Evolutionary conservation across 2,113 vertebrate species (phyloP), one percentile per base, ranked within the genome.

Genomic region (Henicopernis longicauda): DNA sequence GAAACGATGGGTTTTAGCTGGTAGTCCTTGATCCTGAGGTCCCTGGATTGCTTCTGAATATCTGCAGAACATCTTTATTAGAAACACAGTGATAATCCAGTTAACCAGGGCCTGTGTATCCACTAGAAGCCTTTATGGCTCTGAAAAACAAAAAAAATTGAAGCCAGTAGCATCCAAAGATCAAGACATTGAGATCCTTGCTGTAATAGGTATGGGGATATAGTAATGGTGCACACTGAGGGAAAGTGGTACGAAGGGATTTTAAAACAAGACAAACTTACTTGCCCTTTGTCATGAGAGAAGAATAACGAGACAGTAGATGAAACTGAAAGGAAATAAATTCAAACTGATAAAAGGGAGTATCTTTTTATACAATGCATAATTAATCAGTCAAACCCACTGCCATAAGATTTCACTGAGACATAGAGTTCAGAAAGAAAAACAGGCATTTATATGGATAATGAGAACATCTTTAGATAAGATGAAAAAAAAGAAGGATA

Each of bases 261-360:
- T 96, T 94, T 74, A 79, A 94, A 91, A 11, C 31, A 86, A 86
- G 80, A 93, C 82, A 96, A 97, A 93, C 77, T 70, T 73, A 57
- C 63, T 87, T 95, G 49, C 70, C 83, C 81, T 95, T 82, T 94
- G 52, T 79, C 65, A 92, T 76, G 49, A 94, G 77, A 76, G 23
- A 95, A 95, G 65, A 95, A 89, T 79, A 95, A 95, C 2, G 32
- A 87, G 52, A 84, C 58, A 49, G 61, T n/a, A 95, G 70, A 86
- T 76, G 76, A 94, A 96, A 93, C 32, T 74, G 89, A 89, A 87
- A 85, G 36, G 31, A 94, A 96, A 95, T 90, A 95, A 95, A 94
- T 87, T 91, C 77, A 57, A 82, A 69, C 40, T 84, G 91, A 97
- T 95, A 85, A 97, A 96, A 94, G 80, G 32, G n/a, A 93, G 16